Evolutionary conservation across 2,797 vertebrate species (phyloP).

Genomic region (Eupleurogrammus muticus): DNA sequence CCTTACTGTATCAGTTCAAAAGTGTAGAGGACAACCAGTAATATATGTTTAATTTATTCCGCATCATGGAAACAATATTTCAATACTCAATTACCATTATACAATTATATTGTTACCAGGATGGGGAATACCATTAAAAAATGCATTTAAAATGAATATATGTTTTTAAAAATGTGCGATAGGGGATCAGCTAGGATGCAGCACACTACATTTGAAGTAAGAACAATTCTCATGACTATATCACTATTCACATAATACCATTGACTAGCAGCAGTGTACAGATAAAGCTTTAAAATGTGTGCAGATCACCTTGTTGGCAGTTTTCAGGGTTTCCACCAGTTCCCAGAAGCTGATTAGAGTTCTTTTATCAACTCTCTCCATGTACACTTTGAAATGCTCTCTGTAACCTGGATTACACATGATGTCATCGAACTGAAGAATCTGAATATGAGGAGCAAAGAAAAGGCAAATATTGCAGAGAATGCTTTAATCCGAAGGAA

Average conservation of each 20-base stretch:
- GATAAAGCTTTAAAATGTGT: conserved; percentile 7
- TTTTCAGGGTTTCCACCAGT: conserved; percentile 93
- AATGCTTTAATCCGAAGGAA: not conserved
- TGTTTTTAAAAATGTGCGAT: too few species aligned
- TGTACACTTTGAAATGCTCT: conserved; percentile 92
- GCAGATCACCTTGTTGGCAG: conserved; percentile 90
- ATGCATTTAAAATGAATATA: too few species aligned
- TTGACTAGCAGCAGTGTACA: not conserved
- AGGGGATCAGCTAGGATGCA: too few species aligned
- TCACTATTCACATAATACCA: not conserved
- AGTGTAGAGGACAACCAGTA: not conserved
- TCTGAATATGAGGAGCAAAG: conserved; percentile 76
- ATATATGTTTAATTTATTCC: too few species aligned
- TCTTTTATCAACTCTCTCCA: conserved; percentile 94
- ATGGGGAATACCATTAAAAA: too few species aligned
- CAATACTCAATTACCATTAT: too few species aligned
- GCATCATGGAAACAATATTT: too few species aligned
- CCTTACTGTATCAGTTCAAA: not conserved
- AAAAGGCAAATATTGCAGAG: not conserved
- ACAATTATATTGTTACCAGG: too few species aligned
- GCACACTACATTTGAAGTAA: too few species aligned
- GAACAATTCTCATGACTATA: not conserved
- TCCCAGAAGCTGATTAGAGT: conserved; percentile 95
- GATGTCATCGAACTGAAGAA: conserved; percentile 97
- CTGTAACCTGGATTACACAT: conserved; percentile 89